Conservation (phyloP, 2,113 vertebrate genomes). For the Aptenodytes forsteri region DNA sequence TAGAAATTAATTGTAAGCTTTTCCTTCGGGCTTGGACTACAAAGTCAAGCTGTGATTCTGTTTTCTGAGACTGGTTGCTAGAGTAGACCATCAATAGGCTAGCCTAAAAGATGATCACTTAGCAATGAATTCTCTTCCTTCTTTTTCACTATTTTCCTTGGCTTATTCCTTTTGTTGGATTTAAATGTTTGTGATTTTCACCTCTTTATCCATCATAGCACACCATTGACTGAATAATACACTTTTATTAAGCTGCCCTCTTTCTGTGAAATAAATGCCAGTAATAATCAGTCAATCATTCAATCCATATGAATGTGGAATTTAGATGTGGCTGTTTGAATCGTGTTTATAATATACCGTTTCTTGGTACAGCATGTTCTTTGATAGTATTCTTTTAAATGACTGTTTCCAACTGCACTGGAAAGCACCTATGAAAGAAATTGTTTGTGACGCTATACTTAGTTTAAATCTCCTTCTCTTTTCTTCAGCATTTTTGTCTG, state of each 20-base stretch:
- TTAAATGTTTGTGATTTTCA: conserved; percentile 67
- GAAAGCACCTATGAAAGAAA: conserved; percentile 67
- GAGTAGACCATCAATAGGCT: not conserved
- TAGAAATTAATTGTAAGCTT: not conserved
- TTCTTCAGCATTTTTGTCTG: conserved; percentile 47
- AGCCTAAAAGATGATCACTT: not conserved
- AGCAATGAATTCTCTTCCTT: not conserved
- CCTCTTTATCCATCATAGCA: conserved; percentile 56
- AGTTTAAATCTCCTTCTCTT: conserved; percentile 44
- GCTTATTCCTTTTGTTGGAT: conserved; percentile 47
- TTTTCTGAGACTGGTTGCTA: not conserved
- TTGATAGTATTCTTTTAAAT: conserved; percentile 57
- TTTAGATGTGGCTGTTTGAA: conserved; percentile 64
- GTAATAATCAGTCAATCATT: conserved; percentile 71
- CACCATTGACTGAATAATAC: conserved; percentile 57
- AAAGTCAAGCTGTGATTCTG: not conserved
- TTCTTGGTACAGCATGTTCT: conserved; percentile 61
- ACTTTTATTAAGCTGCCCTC: conserved; percentile 56
- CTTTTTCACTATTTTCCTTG: conserved; percentile 28
- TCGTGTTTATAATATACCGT: conserved; percentile 31
- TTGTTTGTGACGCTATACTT: conserved; percentile 53
- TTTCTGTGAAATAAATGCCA: conserved; percentile 65
- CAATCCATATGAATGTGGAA: conserved; percentile 63
- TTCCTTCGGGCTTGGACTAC: not conserved
- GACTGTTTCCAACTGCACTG: conserved; percentile 62